Percentiles rank a stretch among this genome's conserved stretches.
Evolutionary conservation across 2,888 invertebrate species (phyloP).

Genomic region (Leptinotarsa peninsularis): DNA sequence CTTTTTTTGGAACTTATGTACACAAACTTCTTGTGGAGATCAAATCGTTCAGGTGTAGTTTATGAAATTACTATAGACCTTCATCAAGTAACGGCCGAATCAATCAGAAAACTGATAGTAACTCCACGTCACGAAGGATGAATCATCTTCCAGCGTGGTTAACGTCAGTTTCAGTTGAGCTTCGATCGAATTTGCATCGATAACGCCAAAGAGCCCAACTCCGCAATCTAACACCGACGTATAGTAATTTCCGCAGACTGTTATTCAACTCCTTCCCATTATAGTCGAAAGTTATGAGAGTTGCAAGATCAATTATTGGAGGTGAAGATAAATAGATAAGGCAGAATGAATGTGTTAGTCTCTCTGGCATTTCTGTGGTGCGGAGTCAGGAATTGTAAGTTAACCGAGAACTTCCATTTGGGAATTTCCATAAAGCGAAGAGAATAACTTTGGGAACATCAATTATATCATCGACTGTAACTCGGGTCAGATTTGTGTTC

Average conservation of each 20-base stretch:
- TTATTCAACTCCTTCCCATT: conserved; percentile 1
- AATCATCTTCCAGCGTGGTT: neutral
- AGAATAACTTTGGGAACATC: too few relatives aligned
- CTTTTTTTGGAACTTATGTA: too few relatives aligned
- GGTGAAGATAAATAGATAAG: conserved; percentile 10
- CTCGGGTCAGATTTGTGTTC: too few relatives aligned
- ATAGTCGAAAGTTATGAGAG: conserved; percentile 1
- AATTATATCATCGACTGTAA: too few relatives aligned
- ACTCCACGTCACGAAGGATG: too few relatives aligned
- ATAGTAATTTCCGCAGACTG: conserved; percentile 14
- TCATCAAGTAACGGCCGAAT: too few relatives aligned
- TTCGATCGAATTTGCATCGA: neutral
- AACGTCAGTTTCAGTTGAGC: neutral
- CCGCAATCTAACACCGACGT: neutral
- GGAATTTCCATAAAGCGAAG: neutral
- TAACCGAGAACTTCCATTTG: conserved; percentile 9
- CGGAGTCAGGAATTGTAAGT: neutral
- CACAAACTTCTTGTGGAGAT: too few relatives aligned
- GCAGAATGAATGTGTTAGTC: neutral
- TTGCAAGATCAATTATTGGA: conserved; percentile 7
- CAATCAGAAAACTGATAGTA: too few relatives aligned
- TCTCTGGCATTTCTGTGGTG: neutral
- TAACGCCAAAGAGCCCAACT: neutral
- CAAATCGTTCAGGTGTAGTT: too few relatives aligned
- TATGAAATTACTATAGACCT: too few relatives aligned